Percentiles rank a stretch among this genome's conserved stretches.
These are phyloP conservation scores for Perca schrenkii DNA, from an alignment of 2,113 vertebrate genomes.

Conservation along the genomic window DNA sequence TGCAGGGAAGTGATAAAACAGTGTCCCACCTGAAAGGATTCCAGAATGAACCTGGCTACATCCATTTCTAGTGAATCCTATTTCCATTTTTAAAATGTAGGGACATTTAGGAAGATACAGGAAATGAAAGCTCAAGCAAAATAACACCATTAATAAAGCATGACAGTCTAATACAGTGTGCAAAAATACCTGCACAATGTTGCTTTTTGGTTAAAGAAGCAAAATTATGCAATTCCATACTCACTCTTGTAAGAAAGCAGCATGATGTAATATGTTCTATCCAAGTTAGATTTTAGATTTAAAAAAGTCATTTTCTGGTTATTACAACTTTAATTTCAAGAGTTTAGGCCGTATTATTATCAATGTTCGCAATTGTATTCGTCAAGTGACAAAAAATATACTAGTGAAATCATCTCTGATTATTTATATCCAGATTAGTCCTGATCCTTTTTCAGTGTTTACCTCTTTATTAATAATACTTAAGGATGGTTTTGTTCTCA, in stretches of 20 bases:
- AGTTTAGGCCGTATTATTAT: background rate
- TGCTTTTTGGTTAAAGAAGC: background rate
- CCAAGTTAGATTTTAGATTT: background rate
- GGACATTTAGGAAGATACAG: background rate
- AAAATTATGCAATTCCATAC: background rate
- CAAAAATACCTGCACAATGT: background rate
- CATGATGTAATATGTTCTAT: background rate
- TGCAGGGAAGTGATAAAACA: constrained; percentile 6
- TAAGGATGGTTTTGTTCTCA: background rate
- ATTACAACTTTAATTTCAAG: background rate
- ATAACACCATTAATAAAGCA: background rate
- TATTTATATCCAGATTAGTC: background rate
- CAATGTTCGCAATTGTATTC: background rate
- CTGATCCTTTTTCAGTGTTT: no score
- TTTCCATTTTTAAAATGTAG: background rate
- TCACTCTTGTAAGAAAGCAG: background rate
- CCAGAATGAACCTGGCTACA: constrained; percentile 10
- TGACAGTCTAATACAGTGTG: background rate
- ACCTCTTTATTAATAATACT: background rate
- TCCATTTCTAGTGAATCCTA: background rate
- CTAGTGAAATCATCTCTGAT: background rate
- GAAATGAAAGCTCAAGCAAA: background rate
- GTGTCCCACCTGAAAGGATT: constrained; percentile 3
- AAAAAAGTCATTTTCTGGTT: background rate
- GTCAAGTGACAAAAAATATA: background rate